A percentile compares a stretch with the other conserved stretches of the same genome.
These are phyloP conservation scores for Leucoraja erinaceus DNA, from an alignment of 2,113 vertebrate species.

Conservation along the genomic window DNA sequence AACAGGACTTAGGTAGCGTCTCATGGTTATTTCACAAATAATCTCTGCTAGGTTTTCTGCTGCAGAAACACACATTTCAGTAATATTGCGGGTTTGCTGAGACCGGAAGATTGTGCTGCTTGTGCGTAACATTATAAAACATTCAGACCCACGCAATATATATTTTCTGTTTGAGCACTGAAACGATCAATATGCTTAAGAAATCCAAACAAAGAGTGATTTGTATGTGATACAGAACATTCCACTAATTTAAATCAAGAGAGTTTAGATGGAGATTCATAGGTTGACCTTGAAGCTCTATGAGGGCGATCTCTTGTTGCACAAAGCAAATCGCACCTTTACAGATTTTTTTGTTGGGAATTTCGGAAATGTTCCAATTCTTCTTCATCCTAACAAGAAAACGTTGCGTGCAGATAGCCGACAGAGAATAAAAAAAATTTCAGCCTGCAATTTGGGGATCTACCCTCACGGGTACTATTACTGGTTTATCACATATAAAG, in stretches of 20 bases:
- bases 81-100: not conserved
- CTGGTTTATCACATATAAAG: not conserved
- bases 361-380: not conserved
- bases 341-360: not conserved
- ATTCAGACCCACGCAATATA: not conserved
- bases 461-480: too few species aligned
- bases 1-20: not conserved
- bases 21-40: not conserved
- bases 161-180: not conserved
- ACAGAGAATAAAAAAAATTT: not conserved
- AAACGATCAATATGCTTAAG: not conserved
- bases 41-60: not conserved
- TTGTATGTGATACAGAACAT: not conserved
- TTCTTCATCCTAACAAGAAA: too few species aligned
- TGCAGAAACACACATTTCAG: not conserved
- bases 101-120: not conserved
- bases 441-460: not conserved
- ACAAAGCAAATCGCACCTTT: not conserved
- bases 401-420: not conserved
- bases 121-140: not conserved
- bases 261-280: not conserved
- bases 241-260: not conserved
- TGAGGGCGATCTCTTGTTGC: not conserved
- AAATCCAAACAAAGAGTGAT: not conserved
- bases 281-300: not conserved